A percentile compares a stretch with the other conserved stretches of the same genome.
phyloP scores from a whole-genome alignment of 2,888 invertebrate species.

The Ommatoiulus sabulosus region DNA sequence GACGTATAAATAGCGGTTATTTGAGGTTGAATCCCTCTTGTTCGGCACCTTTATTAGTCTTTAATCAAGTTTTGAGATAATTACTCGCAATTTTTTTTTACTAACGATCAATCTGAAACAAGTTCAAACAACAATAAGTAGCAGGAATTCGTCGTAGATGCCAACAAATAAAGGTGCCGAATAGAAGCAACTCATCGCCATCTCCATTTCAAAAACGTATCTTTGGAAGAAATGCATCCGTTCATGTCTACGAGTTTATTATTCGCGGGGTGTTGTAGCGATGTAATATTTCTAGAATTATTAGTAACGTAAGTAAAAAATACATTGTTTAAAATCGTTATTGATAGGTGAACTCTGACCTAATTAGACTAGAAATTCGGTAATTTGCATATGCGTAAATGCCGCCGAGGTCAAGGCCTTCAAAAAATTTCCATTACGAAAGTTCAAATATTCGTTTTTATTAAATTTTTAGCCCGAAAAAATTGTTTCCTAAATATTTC shows the following conservation, averaged over 20 bases:
- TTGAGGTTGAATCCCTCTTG: not conserved
- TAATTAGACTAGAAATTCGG: not conserved
- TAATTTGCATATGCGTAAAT: not conserved
- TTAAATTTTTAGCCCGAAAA: not conserved
- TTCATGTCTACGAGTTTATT: conserved; percentile 37
- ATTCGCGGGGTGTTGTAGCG: conserved; percentile 57
- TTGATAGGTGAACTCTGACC: not conserved
- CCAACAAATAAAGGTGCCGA: conserved; percentile 41
- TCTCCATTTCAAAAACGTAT: not conserved
- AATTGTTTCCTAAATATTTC: not conserved
- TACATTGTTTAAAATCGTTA: not conserved
- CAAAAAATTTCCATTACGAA: not conserved
- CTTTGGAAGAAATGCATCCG: conserved; percentile 47
- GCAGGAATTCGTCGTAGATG: not conserved
- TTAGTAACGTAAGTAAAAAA: conserved; percentile 57
- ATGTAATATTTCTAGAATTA: conserved; percentile 58
- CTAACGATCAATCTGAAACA: not conserved
- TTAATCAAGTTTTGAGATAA: conserved; percentile 22
- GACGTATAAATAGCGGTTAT: conserved; percentile 39
- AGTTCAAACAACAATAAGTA: not conserved
- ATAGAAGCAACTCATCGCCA: conserved; percentile 41
- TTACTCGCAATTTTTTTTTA: not conserved
- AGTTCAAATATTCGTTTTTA: not conserved
- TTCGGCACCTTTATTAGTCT: conserved; percentile 47
- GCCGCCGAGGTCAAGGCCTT: not conserved